Conservation (phyloP, 2,113 vertebrate genomes). For the Leptobrachium leishanense region DNA sequence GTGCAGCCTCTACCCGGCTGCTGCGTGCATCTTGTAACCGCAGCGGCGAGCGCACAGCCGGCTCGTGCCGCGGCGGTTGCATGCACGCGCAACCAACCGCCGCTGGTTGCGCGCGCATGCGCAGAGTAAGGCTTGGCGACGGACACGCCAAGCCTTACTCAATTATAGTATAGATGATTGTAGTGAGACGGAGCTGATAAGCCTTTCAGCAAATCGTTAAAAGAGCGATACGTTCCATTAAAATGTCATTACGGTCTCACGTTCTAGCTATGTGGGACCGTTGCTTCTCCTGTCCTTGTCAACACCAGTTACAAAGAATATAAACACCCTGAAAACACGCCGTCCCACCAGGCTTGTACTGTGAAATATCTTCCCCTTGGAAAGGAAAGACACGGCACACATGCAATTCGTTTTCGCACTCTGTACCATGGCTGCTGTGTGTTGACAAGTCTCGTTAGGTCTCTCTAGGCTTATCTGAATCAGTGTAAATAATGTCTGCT, state of each 20-base stretch:
- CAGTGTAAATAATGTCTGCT: slow-evolving; percentile 49
- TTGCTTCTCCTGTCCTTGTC: slow-evolving; percentile 1
- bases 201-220: background rate
- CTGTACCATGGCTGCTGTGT: slow-evolving; percentile 16
- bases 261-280: background rate
- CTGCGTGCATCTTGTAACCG: no score
- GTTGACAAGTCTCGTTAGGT: slow-evolving; percentile 36
- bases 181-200: background rate
- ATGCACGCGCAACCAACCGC: no score
- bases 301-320: slow-evolving; percentile 8
- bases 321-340: slow-evolving; percentile 9
- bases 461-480: slow-evolving; percentile 24
- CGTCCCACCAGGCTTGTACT: slow-evolving; percentile 31
- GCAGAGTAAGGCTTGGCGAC: no score
- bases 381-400: background rate
- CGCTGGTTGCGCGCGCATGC: no score
- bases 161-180: no score
- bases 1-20: no score
- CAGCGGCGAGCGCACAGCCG: no score
- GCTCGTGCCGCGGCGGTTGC: no score
- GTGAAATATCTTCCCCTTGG: slow-evolving; percentile 27
- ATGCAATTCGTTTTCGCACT: slow-evolving; percentile 19
- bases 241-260: background rate
- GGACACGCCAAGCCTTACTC: no score
- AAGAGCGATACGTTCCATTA: background rate